Conservation (phyloP, 2,113 vertebrate genomes). For the Grammomys surdaster region DNA sequence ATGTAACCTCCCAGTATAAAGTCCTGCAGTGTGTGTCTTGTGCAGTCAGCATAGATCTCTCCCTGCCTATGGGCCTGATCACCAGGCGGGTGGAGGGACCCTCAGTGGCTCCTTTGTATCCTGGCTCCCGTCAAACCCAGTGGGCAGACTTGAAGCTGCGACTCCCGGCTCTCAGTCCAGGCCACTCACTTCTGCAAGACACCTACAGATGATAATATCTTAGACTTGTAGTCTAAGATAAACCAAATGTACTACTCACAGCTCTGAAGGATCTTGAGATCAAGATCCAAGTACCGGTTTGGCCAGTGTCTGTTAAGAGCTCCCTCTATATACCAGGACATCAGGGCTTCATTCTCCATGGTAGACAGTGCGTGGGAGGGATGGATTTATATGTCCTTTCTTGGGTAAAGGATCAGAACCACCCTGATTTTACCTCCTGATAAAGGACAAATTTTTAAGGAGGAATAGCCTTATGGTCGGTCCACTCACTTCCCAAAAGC, state of each 20-base stretch:
- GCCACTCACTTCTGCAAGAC: not conserved
- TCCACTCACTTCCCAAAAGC: not conserved
- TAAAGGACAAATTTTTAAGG: not conserved
- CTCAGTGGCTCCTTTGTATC: not conserved
- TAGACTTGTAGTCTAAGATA: too few species aligned
- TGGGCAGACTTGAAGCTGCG: not conserved
- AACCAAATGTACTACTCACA: not conserved
- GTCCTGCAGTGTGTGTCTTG: not conserved
- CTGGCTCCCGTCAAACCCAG: not conserved
- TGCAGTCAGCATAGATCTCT: not conserved
- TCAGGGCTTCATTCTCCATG: not conserved
- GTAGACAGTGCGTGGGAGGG: not conserved
- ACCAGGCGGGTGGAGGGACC: not conserved
- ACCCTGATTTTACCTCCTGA: not conserved
- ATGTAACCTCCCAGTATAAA: not conserved
- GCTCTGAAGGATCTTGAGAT: not conserved
- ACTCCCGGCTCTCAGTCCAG: not conserved
- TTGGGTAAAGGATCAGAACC: not conserved
- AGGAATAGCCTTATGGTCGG: not conserved
- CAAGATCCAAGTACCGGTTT: not conserved
- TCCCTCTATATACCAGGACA: not conserved
- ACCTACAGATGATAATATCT: too few species aligned
- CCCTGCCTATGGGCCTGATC: not conserved
- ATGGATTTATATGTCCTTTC: not conserved
- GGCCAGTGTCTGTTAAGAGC: not conserved